Evolutionary conservation across 2,888 invertebrate species (phyloP).

Genomic region (Ichneumoninae sp.): DNA sequence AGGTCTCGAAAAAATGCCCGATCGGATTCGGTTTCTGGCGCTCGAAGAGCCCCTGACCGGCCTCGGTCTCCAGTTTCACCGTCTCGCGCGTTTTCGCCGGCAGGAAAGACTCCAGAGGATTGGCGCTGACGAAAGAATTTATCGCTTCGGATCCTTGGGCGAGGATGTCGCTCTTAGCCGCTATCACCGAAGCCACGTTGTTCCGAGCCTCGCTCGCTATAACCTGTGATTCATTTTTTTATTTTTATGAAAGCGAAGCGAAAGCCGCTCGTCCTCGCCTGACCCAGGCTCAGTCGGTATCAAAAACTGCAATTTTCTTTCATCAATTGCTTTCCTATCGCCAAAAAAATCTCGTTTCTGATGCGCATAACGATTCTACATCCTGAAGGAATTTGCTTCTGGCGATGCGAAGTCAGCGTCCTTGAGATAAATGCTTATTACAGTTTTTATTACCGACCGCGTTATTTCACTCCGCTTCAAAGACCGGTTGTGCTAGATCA

Average conservation of each 20-base stretch:
- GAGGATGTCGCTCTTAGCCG: slow-evolving; percentile 70
- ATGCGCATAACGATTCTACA: neutral
- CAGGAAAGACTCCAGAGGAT: slow-evolving; percentile 59
- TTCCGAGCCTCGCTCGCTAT: slow-evolving; percentile 75
- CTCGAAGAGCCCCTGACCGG: slow-evolving; percentile 76
- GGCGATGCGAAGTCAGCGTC: neutral
- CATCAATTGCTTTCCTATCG: too few relatives aligned
- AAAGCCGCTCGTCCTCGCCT: too few relatives aligned
- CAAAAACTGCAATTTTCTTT: too few relatives aligned
- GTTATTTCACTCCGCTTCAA: too few relatives aligned
- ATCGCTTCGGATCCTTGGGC: slow-evolving; percentile 63
- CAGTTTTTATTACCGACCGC: too few relatives aligned
- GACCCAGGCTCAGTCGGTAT: too few relatives aligned
- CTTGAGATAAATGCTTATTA: too few relatives aligned
- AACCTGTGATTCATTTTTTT: slow-evolving; percentile 69
- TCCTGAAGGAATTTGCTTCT: neutral
- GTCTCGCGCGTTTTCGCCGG: slow-evolving; percentile 74
- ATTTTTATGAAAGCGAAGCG: neutral
- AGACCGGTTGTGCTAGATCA: neutral
- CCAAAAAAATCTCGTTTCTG: too few relatives aligned
- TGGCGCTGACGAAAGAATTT: slow-evolving; percentile 50
- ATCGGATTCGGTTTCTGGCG: slow-evolving; percentile 71
- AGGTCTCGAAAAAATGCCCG: slow-evolving; percentile 72
- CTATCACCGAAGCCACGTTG: slow-evolving; percentile 74
- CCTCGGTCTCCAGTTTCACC: slow-evolving; percentile 75